These are phyloP conservation scores for Aleiodes sp. DNA, from an alignment of 1,140 invertebrate species.

Conservation along the genomic window DNA sequence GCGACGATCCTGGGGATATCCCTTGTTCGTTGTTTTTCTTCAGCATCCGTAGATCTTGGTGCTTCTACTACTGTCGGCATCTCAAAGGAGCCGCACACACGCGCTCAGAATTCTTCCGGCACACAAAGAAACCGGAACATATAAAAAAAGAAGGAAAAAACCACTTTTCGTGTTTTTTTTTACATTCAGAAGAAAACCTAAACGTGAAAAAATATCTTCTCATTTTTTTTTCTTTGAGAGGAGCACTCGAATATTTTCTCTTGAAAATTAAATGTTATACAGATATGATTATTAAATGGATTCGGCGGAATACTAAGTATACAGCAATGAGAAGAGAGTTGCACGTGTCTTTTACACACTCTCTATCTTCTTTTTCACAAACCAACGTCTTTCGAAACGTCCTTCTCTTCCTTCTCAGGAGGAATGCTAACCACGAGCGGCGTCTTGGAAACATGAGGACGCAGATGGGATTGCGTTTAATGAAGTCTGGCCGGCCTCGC, in stretches of 20 bases:
- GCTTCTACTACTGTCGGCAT: background rate
- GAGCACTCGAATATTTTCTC: no score
- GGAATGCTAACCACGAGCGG: constrained; percentile 41
- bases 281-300: no score
- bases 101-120: background rate
- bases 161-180: no score
- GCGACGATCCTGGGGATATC: constrained; percentile 9
- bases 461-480: constrained; percentile 63
- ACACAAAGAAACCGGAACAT: constrained; percentile 9
- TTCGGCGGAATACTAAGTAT: no score
- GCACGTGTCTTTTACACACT: constrained; percentile 22
- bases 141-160: no score
- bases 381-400: constrained; percentile 25
- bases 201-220: no score
- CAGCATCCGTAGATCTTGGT: constrained; percentile 14
- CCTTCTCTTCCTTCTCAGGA: constrained; percentile 38
- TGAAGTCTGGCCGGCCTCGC: constrained; percentile 61
- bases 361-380: background rate
- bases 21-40: constrained; percentile 27
- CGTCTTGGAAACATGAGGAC: constrained; percentile 57
- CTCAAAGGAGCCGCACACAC: constrained; percentile 17
- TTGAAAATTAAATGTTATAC: no score
- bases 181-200: no score
- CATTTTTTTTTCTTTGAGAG: no score
- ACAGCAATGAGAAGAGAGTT: background rate